A percentile compares a stretch with the other conserved stretches of the same genome.
Evolutionary conservation across 2,888 invertebrate species (phyloP).

Genomic region (Pharmacophagus antenor): DNA sequence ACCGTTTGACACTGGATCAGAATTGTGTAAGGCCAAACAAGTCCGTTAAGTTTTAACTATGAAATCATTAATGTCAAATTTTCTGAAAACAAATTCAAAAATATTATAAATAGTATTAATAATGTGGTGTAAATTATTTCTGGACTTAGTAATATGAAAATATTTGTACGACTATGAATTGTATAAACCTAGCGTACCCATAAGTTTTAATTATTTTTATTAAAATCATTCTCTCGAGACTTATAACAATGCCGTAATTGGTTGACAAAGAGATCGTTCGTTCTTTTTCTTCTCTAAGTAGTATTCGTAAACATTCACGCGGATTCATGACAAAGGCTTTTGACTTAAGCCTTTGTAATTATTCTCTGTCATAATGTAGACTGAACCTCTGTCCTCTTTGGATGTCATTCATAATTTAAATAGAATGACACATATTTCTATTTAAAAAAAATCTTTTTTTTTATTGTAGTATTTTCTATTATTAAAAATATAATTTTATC

Average conservation of each 20-base stretch:
- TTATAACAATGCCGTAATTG: conserved; percentile 4
- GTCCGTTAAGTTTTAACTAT: neutral
- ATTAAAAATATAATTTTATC: neutral
- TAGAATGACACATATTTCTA: conserved; percentile 9
- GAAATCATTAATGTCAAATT: neutral
- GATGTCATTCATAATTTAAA: conserved; percentile 18
- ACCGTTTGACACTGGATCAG: conserved; percentile 7
- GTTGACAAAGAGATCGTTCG: conserved; percentile 11
- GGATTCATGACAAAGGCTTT: conserved; percentile 20
- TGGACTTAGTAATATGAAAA: too few relatives aligned
- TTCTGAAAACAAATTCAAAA: too few relatives aligned
- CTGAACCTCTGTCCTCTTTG: conserved; percentile 19
- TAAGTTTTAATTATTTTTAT: too few relatives aligned
- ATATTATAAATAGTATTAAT: too few relatives aligned
- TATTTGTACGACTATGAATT: too few relatives aligned
- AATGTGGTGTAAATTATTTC: too few relatives aligned
- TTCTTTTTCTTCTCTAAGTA: conserved; percentile 17
- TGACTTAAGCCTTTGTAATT: conserved; percentile 27
- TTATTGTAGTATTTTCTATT: neutral
- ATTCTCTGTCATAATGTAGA: conserved; percentile 26
- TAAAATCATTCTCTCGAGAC: neutral
- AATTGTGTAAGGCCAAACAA: conserved; percentile 2
- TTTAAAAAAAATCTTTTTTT: neutral
- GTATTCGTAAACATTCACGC: conserved; percentile 27
- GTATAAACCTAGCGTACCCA: too few relatives aligned